A percentile compares a stretch with the other conserved stretches of the same genome.
Conservation (phyloP, 1,140 invertebrate genomes). For the Drosophila auraria region DNA sequence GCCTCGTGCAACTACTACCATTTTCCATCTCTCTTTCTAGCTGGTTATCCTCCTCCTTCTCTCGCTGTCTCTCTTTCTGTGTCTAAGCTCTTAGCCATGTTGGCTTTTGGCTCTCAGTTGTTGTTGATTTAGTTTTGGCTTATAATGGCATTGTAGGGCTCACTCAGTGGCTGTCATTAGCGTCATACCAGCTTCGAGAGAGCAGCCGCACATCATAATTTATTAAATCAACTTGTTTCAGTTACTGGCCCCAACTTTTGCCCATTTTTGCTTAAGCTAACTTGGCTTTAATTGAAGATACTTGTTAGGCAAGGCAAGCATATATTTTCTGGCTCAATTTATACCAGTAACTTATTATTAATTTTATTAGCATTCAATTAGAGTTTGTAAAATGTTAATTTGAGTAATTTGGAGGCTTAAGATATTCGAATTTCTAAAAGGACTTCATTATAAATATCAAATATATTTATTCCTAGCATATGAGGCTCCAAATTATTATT, state of each 20-base stretch:
- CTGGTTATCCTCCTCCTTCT: conserved; percentile 1
- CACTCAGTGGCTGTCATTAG: conserved; percentile 48
- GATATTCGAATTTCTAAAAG: neutral
- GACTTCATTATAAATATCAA: neutral
- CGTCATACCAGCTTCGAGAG: conserved; percentile 14
- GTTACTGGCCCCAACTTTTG: neutral
- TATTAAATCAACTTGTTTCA: conserved; percentile 31
- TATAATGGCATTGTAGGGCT: conserved; percentile 57
- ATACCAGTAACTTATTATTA: neutral
- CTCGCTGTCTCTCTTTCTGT: neutral
- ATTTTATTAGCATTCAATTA: neutral
- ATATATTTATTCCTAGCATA: neutral
- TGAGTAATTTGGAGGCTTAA: too few species aligned
- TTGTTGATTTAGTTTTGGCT: conserved; percentile 66
- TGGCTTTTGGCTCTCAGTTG: conserved; percentile 34
- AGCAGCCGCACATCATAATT: conserved; percentile 52
- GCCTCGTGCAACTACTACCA: conserved; percentile 48
- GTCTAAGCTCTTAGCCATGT: conserved; percentile 16
- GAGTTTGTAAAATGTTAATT: neutral
- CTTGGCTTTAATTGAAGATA: conserved; percentile 4
- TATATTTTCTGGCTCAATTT: neutral
- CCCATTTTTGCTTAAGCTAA: neutral
- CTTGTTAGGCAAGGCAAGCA: neutral
- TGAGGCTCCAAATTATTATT: conserved; percentile 1
- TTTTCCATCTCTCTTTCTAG: conserved; percentile 13